Conservation (phyloP, 2,113 vertebrate species). For the Phylloscopus trochilus region DNA sequence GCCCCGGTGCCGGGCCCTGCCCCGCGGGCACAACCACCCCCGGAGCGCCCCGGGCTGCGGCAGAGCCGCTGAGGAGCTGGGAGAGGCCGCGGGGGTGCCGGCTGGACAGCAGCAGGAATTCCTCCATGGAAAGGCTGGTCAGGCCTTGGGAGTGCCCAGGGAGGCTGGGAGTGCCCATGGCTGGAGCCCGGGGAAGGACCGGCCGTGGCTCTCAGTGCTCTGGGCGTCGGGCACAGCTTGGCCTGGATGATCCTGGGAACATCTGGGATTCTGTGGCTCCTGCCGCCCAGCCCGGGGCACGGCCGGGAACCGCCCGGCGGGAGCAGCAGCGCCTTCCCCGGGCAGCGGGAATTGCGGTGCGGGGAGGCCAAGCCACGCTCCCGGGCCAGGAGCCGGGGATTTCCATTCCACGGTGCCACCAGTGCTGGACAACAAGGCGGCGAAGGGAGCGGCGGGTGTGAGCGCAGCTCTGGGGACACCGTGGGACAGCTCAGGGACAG, state of each 20-base stretch:
- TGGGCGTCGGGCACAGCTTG: background rate
- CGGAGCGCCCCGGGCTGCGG: no score
- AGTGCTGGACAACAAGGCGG: no score
- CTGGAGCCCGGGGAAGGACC: rapidly evolving
- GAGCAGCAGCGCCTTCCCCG: background rate
- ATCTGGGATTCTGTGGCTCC: background rate
- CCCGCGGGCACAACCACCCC: background rate
- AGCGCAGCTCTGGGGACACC: no score
- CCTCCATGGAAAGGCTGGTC: rapidly evolving
- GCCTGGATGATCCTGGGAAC: rapidly evolving
- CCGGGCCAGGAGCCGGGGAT: background rate
- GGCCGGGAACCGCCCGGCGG: background rate
- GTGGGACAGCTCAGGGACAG: background rate
- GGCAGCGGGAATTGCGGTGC: background rate
- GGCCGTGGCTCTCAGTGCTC: background rate
- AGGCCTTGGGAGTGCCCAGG: background rate
- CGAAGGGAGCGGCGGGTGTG: background rate
- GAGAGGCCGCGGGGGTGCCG: background rate
- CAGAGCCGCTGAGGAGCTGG: background rate
- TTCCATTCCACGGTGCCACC: no score
- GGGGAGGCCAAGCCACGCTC: background rate
- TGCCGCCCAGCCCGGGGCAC: background rate
- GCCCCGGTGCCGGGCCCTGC: background rate
- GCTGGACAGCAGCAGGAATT: background rate
- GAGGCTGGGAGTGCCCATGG: background rate